These are phyloP conservation scores for Graptemys geographica DNA, from an alignment of 2,797 vertebrate species.

Conservation along the genomic window DNA sequence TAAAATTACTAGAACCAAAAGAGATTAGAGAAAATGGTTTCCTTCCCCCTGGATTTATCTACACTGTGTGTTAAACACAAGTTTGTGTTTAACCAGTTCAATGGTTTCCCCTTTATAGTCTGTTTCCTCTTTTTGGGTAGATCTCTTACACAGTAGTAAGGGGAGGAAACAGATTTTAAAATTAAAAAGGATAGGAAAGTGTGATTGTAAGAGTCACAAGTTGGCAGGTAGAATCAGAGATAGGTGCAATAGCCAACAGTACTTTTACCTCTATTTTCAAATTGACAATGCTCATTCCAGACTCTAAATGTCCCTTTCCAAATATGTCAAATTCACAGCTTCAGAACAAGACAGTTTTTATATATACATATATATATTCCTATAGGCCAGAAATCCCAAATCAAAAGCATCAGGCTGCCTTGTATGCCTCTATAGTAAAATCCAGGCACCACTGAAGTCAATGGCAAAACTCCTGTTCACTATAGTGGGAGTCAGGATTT, in stretches of 20 bases:
- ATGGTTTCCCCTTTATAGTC: not conserved
- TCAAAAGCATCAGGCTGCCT: not conserved
- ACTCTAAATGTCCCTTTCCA: not conserved
- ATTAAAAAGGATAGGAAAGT: not conserved
- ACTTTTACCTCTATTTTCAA: not conserved
- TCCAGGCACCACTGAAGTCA: not conserved
- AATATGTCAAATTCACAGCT: not conserved
- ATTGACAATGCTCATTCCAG: not conserved
- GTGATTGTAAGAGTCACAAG: not conserved
- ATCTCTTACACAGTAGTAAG: not conserved
- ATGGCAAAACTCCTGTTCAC: constrained; percentile 14
- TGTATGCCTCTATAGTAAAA: not conserved
- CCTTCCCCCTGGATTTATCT: not conserved
- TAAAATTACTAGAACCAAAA: not conserved
- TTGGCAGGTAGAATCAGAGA: not conserved
- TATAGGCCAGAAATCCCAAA: not conserved
- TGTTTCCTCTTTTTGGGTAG: not conserved
- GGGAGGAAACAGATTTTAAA: not conserved
- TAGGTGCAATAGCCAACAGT: not conserved
- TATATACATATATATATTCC: not conserved
- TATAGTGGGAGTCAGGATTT: not conserved
- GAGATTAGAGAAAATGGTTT: not conserved
- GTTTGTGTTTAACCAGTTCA: not conserved
- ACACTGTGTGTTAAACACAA: not conserved
- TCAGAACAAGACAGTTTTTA: not conserved